phyloP scores from a whole-genome alignment of 2,113 vertebrate genomes.

The Myotis yumanensis region DNA sequence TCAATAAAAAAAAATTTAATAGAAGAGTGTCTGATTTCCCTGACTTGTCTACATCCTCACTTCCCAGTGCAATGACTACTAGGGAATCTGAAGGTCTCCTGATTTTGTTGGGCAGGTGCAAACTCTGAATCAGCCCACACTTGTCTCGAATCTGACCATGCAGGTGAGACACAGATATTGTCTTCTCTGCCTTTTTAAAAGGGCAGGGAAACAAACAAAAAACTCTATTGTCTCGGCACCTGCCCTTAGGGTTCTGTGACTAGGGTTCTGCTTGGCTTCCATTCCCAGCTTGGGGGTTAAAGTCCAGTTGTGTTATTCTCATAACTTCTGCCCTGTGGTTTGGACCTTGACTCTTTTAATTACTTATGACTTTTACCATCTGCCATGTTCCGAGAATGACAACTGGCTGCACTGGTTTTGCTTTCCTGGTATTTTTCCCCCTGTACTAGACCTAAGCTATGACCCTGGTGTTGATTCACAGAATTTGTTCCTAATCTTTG shows the following conservation, averaged over 20 bases:
- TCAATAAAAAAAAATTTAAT: too few species aligned
- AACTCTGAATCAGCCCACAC: not conserved
- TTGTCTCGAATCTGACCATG: not conserved
- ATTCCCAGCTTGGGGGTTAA: not conserved
- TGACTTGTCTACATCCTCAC: not conserved
- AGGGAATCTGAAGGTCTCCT: not conserved
- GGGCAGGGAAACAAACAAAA: not conserved
- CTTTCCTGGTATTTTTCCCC: not conserved
- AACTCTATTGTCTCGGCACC: not conserved
- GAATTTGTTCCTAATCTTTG: slow-evolving; percentile 19
- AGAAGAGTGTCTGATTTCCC: not conserved
- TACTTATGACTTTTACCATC: not conserved
- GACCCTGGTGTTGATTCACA: not conserved
- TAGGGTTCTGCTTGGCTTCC: not conserved
- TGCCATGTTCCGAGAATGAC: not conserved
- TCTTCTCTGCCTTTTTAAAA: slow-evolving; percentile 20
- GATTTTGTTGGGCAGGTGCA: not conserved
- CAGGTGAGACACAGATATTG: not conserved
- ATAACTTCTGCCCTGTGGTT: slow-evolving; percentile 1
- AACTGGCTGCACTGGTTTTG: not conserved
- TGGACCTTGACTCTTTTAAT: slow-evolving; percentile 4
- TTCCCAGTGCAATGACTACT: not conserved
- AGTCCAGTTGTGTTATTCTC: not conserved
- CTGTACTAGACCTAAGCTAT: not conserved
- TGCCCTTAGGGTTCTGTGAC: not conserved